A percentile compares a stretch with the other conserved stretches of the same genome.
Evolutionary conservation across 92 coral and sea anemone species (phyloP).

Genomic region (Porites rus): DNA sequence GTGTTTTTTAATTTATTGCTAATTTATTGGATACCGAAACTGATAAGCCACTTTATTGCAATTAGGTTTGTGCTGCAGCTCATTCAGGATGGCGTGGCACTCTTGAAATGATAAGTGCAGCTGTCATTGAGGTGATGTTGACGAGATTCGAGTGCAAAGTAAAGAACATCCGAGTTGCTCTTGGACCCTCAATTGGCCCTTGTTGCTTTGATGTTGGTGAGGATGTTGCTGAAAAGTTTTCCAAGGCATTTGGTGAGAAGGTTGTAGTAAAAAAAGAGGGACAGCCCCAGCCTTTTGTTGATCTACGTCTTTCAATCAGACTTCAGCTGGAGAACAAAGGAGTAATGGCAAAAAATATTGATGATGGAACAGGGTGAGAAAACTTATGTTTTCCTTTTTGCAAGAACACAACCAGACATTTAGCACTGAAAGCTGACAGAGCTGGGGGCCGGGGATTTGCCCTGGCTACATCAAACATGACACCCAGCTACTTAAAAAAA

Average conservation of each 20-base stretch:
- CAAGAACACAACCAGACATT: not conserved
- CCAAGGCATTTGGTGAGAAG: conserved; percentile 57
- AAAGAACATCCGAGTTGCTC: conserved; percentile 68
- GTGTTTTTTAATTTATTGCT: too few relatives aligned
- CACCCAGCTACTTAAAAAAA: too few relatives aligned
- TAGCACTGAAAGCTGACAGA: too few relatives aligned
- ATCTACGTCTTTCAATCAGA: conserved; percentile 77
- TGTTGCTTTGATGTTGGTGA: conserved; percentile 95
- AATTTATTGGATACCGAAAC: too few relatives aligned
- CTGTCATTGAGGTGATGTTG: conserved; percentile 70
- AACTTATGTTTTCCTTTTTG: not conserved
- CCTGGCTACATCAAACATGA: too few relatives aligned
- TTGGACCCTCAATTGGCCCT: conserved; percentile 94
- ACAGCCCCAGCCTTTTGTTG: conserved; percentile 79
- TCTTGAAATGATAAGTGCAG: conserved; percentile 64
- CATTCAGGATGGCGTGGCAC: conserved; percentile 96
- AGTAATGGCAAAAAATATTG: conserved; percentile 71
- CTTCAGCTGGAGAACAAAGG: conserved; percentile 79
- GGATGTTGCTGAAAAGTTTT: conserved; percentile 86
- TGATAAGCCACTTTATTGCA: not conserved
- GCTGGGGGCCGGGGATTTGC: too few relatives aligned
- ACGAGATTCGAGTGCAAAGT: conserved; percentile 69
- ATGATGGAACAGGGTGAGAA: conserved; percentile 82
- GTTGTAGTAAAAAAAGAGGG: conserved; percentile 77
- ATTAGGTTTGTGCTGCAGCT: conserved; percentile 88